Percentiles rank a stretch among this genome's conserved stretches.
These are phyloP conservation scores for Drosophila bipectinata DNA, from an alignment of 1,140 invertebrate genomes.

Conservation along the genomic window DNA sequence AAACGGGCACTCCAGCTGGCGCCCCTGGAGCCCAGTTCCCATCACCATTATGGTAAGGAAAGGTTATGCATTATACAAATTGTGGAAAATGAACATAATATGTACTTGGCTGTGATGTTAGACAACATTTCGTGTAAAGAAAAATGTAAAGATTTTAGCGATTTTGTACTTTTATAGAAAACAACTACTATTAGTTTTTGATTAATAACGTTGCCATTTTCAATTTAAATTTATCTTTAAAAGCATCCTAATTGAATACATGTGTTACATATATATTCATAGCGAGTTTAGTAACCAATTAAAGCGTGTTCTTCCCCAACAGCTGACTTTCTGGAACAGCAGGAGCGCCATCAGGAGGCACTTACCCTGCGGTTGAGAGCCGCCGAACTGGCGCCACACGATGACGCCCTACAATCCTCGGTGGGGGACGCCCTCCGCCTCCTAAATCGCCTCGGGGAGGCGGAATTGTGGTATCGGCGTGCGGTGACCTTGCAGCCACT, in stretches of 20 bases:
- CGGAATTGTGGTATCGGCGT: constrained; percentile 93
- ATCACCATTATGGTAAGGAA: constrained; percentile 92
- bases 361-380: constrained; percentile 91
- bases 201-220: not conserved
- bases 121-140: no score
- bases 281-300: not conserved
- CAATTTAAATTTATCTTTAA: not conserved
- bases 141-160: no score
- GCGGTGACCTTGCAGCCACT: constrained; percentile 84
- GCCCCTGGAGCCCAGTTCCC: constrained; percentile 91
- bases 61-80: not conserved
- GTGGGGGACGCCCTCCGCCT: constrained; percentile 93
- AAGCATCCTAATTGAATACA: no score
- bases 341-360: constrained; percentile 91
- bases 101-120: not conserved
- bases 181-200: no score
- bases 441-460: constrained; percentile 90
- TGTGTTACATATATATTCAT: not conserved
- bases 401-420: constrained; percentile 93
- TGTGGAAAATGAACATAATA: not conserved
- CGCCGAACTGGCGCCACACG: constrained; percentile 89
- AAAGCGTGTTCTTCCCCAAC: constrained; percentile 13
- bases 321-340: constrained; percentile 94
- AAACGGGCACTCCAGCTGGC: constrained; percentile 91
- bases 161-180: no score